Base-by-base conservation (phyloP, 2,888 invertebrate species). In the Hermaeophaga mercurialis region DNA sequence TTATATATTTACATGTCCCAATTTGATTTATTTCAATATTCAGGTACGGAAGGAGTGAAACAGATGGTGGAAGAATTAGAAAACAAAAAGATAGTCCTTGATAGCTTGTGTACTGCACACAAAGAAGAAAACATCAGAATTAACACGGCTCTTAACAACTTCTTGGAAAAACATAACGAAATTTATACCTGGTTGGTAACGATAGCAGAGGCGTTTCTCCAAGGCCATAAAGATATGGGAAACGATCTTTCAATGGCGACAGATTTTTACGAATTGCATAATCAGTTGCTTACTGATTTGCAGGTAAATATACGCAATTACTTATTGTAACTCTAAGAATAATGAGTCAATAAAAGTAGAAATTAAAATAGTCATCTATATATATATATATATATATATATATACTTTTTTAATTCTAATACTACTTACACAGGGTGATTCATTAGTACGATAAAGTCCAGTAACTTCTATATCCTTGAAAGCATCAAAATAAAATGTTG, bases 161-260 rank as follows among this genome's bases (percentile, higher is more conserved):
- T 90, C 77, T 79, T 87, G 18, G 84, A 87, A 43, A 85, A 84
- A 70, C 87, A 88, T 71, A 85, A 86, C 63, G 83, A 84, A 73
- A 76, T 91, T 26, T 82, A 87, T 59, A 82, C 82, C n/a, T 92
- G 91, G 91, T 72, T 91, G 48, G 81, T 84, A 18, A 85, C 85
- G 50, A 86, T 88, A 19, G 88, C 86, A 0, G 88, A 90, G 69
- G 82, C 85, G 45, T 89, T 89, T 71, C 78, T 92, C 39, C 84
- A 85, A 67, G 85, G 86, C 33, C 87, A 89, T 69, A 82, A 84
- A 59, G 85, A 89, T 68, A 86, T 91, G 85, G 91, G 91, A n/a
- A 82, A 82, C 48, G 83, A 84, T 70, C 71, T 85, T 19, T 76
- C 80, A 5, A 81, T 84, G 77, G 87, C 89, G 36, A 82, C 84